Evolutionary conservation across 2,888 invertebrate species (phyloP), one percentile per base, ranked within the genome.

Genomic region (Ophion costatus): DNA sequence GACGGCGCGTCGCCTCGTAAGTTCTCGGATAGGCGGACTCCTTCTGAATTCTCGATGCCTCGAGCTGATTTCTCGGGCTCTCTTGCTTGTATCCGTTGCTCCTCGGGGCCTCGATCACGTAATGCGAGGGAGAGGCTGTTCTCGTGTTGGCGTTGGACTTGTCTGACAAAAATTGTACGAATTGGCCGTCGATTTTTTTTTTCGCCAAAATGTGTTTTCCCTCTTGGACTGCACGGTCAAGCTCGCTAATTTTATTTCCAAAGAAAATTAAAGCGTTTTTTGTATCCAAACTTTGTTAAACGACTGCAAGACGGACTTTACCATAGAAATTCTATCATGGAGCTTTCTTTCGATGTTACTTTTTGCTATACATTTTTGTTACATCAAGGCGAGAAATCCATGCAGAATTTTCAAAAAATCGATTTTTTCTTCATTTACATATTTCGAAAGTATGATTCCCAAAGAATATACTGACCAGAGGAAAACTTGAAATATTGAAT

Each of bases 81-180:
- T 90, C 90, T 14, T 89, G 88, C 22, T 86, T 76, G 78, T 90
- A 87, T 1, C 90, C 90, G 77, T 89, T 92, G 71, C 82, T 88
- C 45, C 87, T 88, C 64, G 86, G 81, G 56, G 87, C 82, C 75
- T 89, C 91, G 75, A 84, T 88, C 24, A 90, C 89, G 76, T 90
- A 89, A 56, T 91, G 91, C 57, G 86, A 84, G 6, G 92, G 92
- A 2, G 93, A 91, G 11, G 80, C 82, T 5, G 91, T 88, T 29
- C 82, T 86, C 56, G 83, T 78, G 51, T 87, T 83, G 63, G 82
- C 83, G 63, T 83, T 88, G 22, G 83, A 78, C 75, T 88, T 89
- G 4, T 89, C 88, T 87, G 7, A 10, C 20, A 66, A 56, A 59
- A 73, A 76, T n/a, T 33, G 24, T n/a, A 38, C 0, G 7, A 64